Evolutionary conservation across 2,113 vertebrate species (phyloP).

Genomic region (Megaptera novaeangliae): DNA sequence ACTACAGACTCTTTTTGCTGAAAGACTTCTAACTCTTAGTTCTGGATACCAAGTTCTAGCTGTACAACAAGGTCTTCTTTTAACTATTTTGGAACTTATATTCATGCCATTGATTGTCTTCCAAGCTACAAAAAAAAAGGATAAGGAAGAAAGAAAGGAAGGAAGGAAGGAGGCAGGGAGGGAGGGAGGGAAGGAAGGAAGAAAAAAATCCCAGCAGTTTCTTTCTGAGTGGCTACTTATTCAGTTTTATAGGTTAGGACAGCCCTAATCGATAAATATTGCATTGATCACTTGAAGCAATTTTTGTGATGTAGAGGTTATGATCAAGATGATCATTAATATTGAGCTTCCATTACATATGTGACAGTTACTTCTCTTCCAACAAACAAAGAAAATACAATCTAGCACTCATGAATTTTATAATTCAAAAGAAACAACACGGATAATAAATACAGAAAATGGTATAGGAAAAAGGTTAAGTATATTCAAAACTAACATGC

Average conservation of each 20-base stretch:
- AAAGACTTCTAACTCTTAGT: neutral
- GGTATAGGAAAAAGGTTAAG: neutral
- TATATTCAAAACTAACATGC: neutral
- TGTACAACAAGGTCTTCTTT: neutral
- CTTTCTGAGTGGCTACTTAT: neutral
- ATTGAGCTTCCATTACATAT: neutral
- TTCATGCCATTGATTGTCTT: neutral
- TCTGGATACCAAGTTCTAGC: neutral
- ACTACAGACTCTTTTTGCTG: neutral
- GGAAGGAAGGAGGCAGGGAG: neutral
- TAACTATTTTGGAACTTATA: neutral
- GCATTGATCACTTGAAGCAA: neutral
- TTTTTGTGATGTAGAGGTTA: neutral
- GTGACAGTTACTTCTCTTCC: neutral
- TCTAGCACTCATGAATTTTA: neutral
- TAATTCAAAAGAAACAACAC: neutral
- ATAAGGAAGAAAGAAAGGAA: neutral
- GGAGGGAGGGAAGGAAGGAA: neutral
- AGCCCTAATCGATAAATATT: neutral
- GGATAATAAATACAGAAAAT: neutral
- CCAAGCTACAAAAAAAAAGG: neutral
- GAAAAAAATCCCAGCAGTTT: neutral
- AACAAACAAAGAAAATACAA: neutral
- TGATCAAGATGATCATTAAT: neutral
- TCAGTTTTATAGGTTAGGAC: neutral